Conservation (phyloP, 2,888 invertebrate genomes). For the Vandiemenella viatica region DNA sequence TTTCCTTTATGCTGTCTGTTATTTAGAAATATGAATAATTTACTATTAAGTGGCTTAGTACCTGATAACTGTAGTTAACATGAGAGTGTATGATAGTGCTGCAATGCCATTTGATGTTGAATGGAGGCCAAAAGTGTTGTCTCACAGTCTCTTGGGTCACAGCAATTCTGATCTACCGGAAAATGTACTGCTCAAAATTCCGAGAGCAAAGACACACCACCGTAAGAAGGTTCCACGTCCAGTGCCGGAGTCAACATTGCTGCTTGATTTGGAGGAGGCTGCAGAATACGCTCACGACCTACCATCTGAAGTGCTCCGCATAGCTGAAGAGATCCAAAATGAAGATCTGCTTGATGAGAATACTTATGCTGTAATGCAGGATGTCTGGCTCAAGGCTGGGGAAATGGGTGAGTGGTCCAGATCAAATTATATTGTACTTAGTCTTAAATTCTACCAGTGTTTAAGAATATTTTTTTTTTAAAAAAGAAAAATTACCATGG, state of each 20-base stretch:
- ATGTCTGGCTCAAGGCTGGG: slow-evolving; percentile 66
- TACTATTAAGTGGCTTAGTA: too few species aligned
- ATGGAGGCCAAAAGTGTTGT: too few species aligned
- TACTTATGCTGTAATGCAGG: slow-evolving; percentile 56
- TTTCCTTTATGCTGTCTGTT: too few species aligned
- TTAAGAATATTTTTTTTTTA: background rate
- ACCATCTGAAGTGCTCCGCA: slow-evolving; percentile 42
- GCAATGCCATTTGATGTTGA: too few species aligned
- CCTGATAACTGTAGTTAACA: too few species aligned
- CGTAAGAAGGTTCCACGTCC: background rate
- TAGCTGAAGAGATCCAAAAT: slow-evolving; percentile 39
- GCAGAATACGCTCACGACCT: slow-evolving; percentile 41
- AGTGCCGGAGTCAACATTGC: background rate
- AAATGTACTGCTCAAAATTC: background rate
- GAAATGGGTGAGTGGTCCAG: slow-evolving; percentile 42
- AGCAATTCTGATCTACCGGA: background rate
- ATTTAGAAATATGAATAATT: too few species aligned
- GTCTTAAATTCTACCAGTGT: background rate
- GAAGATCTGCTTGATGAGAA: slow-evolving; percentile 48
- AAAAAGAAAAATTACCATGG: background rate
- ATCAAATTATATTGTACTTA: background rate
- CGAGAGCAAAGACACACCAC: background rate
- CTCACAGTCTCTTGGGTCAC: too few species aligned
- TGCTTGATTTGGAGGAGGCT: too few species aligned
- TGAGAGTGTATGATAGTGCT: too few species aligned